Evolutionary conservation across 2,888 invertebrate genomes (phyloP).

Genomic region (Eupeodes latifasciatus): DNA sequence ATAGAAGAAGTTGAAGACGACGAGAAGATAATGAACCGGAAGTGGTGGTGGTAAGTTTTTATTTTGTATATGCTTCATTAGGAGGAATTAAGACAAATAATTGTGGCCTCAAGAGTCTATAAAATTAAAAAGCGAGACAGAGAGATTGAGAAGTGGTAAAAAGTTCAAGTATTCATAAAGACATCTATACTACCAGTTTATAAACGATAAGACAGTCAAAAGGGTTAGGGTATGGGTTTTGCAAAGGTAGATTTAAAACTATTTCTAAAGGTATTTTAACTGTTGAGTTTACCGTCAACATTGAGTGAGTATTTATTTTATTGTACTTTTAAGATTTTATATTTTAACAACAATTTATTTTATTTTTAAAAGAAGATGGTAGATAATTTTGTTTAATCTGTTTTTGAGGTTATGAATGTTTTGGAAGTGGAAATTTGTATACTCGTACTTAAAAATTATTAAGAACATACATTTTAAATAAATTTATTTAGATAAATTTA

Average conservation of each 20-base stretch:
- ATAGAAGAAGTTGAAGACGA: background rate
- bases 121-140: background rate
- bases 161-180: background rate
- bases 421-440: background rate
- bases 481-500: too few relatives aligned
- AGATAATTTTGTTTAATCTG: slow-evolving; percentile 21
- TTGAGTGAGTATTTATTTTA: slow-evolving; percentile 28
- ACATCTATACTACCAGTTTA: background rate
- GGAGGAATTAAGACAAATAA: slow-evolving; percentile 71
- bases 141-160: background rate
- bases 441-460: too few relatives aligned
- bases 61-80: slow-evolving; percentile 73
- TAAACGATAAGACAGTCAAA: slow-evolving; percentile 29
- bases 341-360: background rate
- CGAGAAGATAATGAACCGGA: slow-evolving; percentile 63
- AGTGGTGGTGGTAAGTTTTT: slow-evolving; percentile 53
- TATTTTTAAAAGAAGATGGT: slow-evolving; percentile 14
- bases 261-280: slow-evolving; percentile 40
- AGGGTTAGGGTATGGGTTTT: slow-evolving; percentile 20
- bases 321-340: slow-evolving; percentile 9
- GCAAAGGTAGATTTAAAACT: slow-evolving; percentile 38
- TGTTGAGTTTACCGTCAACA: slow-evolving; percentile 58
- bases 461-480: too few relatives aligned
- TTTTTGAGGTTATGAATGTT: slow-evolving; percentile 3
- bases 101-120: slow-evolving; percentile 18